Base-by-base conservation (phyloP, 2,888 invertebrate genomes). In the Acanthosepion esculentum region DNA sequence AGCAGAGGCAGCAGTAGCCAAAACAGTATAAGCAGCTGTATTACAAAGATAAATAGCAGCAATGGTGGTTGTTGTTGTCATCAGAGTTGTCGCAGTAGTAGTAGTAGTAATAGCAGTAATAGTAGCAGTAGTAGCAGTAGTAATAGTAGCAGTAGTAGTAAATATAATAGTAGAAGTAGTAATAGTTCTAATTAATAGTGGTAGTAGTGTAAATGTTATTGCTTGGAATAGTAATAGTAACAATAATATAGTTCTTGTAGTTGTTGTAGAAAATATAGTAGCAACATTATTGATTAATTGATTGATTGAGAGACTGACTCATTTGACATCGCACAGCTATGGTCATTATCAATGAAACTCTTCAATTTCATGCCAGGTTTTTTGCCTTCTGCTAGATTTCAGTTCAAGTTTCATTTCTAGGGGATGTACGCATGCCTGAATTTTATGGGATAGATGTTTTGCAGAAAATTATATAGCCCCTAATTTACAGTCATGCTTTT, bases 191-290 rank as follows among this genome's bases (percentile, higher is more conserved):
- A n/a, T 78, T 78, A n/a, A 8, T 78, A 78, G 78, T 78, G 20
- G 78, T 78, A 78, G 78, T n/a, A 78, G n/a, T 78, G n/a, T n/a
- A n/a, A 78, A 78, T 78, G 78, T 78, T 78, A n/a, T 78, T 78
- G 33, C n/a, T 78, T 78, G 33, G 33, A 33, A 78, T n/a, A 78
- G 78, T n/a, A n/a, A 15, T 78, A 78, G 78, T 78, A 78, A 78
- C 59, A 59, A 23, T 78, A 33, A n/a, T n/a, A 15, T 78, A 33
- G 78, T 78, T n/a, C 10, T 78, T 78, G 78, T 78, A 78, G 78
- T 26, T 41, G 41, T 41, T 41, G 41, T 41, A 41, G 41, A 55
- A 55, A 55, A 55, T 55, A 55, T 55, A 78, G 78, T 78, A 78
- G 78, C 33, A n/a, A 33, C 15, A 78, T n/a, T 78, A 78, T 78